Percentiles rank a stretch among this genome's conserved stretches.
phyloP scores from a whole-genome alignment of 2,797 vertebrate species.

The Limnodromus scolopaceus region DNA sequence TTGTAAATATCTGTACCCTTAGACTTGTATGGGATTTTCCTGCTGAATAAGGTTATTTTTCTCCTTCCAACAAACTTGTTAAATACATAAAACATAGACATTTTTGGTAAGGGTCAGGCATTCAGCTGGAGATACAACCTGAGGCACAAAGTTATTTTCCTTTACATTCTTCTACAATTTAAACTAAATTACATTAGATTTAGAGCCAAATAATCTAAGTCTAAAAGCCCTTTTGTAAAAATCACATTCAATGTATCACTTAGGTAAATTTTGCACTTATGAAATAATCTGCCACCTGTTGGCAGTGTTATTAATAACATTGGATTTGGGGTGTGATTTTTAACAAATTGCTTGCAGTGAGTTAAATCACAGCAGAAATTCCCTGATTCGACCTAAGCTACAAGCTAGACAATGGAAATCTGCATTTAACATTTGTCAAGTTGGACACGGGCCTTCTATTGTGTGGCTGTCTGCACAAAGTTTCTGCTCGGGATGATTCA shows the following conservation, averaged over 20 bases:
- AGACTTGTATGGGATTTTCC: neutral
- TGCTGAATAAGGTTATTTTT: neutral
- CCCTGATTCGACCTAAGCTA: conserved; percentile 34
- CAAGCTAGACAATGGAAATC: conserved; percentile 51
- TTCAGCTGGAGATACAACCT: neutral
- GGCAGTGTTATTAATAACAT: conserved; percentile 57
- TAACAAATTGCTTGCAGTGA: conserved; percentile 52
- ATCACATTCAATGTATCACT: conserved; percentile 51
- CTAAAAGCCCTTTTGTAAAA: conserved; percentile 55
- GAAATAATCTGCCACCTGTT: conserved; percentile 67
- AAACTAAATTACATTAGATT: conserved; percentile 53
- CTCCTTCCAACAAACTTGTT: neutral
- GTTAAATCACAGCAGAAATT: conserved; percentile 54
- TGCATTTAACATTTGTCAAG: neutral
- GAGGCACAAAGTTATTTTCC: conserved; percentile 32
- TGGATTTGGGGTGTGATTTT: conserved; percentile 65
- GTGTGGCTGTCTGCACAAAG: conserved; percentile 53
- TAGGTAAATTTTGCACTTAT: conserved; percentile 49
- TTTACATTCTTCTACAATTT: conserved; percentile 43
- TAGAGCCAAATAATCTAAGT: conserved; percentile 21
- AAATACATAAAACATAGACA: neutral
- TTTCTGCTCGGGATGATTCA: conserved; percentile 15
- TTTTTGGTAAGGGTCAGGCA: neutral
- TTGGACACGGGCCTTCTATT: conserved; percentile 57
- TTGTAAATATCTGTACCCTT: neutral